These are phyloP conservation scores for Machimus rusticus DNA, from an alignment of 2,888 invertebrate genomes.

Conservation along the genomic window DNA sequence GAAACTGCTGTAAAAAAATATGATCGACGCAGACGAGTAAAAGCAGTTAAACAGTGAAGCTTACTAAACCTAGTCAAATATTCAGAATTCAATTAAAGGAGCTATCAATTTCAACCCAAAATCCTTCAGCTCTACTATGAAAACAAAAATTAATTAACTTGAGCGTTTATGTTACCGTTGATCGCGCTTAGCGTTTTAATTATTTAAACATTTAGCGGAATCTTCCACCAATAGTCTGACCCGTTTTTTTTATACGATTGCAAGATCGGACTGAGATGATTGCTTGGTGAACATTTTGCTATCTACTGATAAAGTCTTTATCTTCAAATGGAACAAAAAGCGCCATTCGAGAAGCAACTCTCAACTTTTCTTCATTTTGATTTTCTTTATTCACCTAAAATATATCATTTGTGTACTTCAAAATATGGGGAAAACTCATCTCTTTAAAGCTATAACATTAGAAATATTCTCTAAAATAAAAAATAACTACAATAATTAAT, in stretches of 20 bases:
- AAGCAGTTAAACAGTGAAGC: neutral
- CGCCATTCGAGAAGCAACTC: neutral
- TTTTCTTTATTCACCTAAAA: neutral
- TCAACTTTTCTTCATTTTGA: neutral
- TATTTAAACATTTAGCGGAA: neutral
- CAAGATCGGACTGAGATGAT: neutral
- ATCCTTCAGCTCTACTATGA: neutral
- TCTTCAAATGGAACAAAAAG: neutral
- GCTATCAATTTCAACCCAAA: neutral
- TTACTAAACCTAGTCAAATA: neutral
- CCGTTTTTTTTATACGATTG: neutral
- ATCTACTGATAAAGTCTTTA: neutral
- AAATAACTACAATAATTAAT: conserved; percentile 13
- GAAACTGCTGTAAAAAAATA: too few species aligned
- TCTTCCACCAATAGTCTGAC: neutral
- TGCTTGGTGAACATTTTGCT: conserved; percentile 7
- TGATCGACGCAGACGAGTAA: neutral
- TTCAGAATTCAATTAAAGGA: neutral
- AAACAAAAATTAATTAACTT: neutral
- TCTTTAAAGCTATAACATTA: conserved; percentile 23
- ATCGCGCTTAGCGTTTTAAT: neutral
- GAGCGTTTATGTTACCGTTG: neutral
- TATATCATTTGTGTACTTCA: neutral
- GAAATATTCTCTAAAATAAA: conserved; percentile 20
- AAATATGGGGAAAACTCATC: neutral